Evolutionary conservation across 2,113 vertebrate species (phyloP), one percentile per base, ranked within the genome.

Genomic region (Pteronura brasiliensis): DNA sequence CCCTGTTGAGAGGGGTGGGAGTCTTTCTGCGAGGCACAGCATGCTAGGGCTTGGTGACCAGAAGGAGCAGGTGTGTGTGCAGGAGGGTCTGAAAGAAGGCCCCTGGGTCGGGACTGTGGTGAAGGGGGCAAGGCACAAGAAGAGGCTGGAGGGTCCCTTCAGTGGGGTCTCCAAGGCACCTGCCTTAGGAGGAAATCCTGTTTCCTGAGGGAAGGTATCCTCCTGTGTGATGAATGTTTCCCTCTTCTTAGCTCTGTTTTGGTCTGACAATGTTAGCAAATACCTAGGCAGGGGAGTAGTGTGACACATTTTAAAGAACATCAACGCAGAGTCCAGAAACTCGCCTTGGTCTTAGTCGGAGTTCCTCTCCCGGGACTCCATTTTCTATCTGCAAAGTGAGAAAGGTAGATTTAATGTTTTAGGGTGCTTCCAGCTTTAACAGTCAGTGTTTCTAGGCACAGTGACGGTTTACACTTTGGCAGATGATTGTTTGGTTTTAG

Each of bases 271-370:
- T 11, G 55, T 59, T 49, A 67, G 82, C 71, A 61, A 67, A 67
- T 15, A 12, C 1, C 0, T 1, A 17, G 49, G 72, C 47, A 29
- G 1, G 17, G 12, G 21, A 69, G 36, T 39, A 31, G 18, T 2
- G 5, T 25, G 80, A 42, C 3, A 1, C 42, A 8, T 61, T 63
- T 90, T 44, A 29, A 95, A 72, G n/a, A 44, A 27, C 42, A 84
- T 39, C 57, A 44, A 29, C 1, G 8, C 25, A 20, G 7, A 29
- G 65, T 39, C 20, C 21, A 63, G 76, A 81, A 88, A 88, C 18
- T n/a, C 31, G 4, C 1, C 1, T 79, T 69, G 65, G 44, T 63
- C n/a, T 52, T 49, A 36, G n/a, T 27, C 72, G 29, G 21, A 71
- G 63, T 31, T 6, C 14, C n/a, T 71, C 15, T 77, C 67, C 74